Evolutionary conservation across 2,888 invertebrate genomes (phyloP), one percentile per base, ranked within the genome.

Genomic region (Rhamnusium bicolor): DNA sequence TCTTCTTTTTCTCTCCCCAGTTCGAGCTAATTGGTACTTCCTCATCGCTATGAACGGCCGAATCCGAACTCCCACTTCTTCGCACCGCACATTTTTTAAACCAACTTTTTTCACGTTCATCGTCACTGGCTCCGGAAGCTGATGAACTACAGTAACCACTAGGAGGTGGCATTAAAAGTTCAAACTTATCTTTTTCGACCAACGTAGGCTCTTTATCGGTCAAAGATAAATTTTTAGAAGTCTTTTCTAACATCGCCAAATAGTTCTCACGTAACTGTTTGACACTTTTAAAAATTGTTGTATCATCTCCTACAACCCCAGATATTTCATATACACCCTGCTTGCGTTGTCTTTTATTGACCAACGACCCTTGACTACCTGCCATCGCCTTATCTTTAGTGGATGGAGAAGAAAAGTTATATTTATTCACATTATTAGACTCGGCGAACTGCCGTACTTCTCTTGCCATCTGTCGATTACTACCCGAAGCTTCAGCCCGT

Each of bases 1-100:
- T 73, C 76, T 82, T 81, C 19, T 75, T 80, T 49, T 82, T 82
- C 69, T 82, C 82, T 18, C 81, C 79, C 81, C 80, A 80, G 61
- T 78, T 82, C 7, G 75, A 75, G 40, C 61, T 53, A 19, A 78
- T 71, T 4, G 75, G 72, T 2, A 63, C 75, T 68, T 90, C 90
- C 58, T 90, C 90, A 74, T 90, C 90, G 79, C 90, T 90, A 61
- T 89, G 88, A 49, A 88, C 89, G 1, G 90, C 90, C 40, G 90
- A 90, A 83, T 90, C 90, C 1, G 89, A 89, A 81, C 90, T 90
- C 66, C 87, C 89, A 81, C 90, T 89, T 60, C 82, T 76, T 19
- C 87, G 85, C 61, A 89, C 88, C 65, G 78, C 71, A n/a, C 73
- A 72, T 56, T 82, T 79, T 53, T 76, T 69, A 8, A 56, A 74